phyloP scores from a whole-genome alignment of 2,888 invertebrate genomes.

The Ferrisia virgata region DNA sequence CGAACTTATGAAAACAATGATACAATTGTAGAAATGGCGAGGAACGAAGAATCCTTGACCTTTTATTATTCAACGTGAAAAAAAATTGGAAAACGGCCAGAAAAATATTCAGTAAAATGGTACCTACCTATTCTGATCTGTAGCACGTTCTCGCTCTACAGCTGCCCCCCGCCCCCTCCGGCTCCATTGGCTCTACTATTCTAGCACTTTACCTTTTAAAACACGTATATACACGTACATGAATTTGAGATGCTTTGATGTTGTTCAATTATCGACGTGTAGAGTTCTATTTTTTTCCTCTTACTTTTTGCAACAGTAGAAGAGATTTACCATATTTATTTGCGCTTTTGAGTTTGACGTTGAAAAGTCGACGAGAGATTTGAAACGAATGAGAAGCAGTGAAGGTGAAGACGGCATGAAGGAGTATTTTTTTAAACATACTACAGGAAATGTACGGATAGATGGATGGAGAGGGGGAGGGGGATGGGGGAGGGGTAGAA shows the following conservation, averaged over 20 bases:
- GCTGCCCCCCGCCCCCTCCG: not conserved
- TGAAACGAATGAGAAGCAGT: not conserved
- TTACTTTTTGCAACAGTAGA: not conserved
- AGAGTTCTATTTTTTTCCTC: not conserved
- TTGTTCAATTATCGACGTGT: not conserved
- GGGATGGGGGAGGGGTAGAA: not conserved
- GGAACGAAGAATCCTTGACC: not conserved
- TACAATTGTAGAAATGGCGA: not conserved
- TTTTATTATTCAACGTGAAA: not conserved
- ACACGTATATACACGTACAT: not conserved
- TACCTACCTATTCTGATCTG: not conserved
- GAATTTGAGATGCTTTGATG: not conserved
- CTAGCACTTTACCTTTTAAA: not conserved
- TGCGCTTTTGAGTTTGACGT: not conserved
- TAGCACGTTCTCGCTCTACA: too few relatives aligned
- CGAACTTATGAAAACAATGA: not conserved
- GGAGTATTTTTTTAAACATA: too few relatives aligned
- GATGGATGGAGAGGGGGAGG: too few relatives aligned
- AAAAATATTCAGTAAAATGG: not conserved
- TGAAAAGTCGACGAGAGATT: not conserved
- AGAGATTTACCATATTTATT: not conserved
- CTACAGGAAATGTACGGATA: too few relatives aligned
- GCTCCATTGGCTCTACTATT: not conserved
- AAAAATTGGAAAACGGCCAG: not conserved
- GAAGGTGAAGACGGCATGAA: not conserved